phyloP scores from a whole-genome alignment of 1,140 invertebrate genomes.

The Caenorhabditis briggsae region DNA sequence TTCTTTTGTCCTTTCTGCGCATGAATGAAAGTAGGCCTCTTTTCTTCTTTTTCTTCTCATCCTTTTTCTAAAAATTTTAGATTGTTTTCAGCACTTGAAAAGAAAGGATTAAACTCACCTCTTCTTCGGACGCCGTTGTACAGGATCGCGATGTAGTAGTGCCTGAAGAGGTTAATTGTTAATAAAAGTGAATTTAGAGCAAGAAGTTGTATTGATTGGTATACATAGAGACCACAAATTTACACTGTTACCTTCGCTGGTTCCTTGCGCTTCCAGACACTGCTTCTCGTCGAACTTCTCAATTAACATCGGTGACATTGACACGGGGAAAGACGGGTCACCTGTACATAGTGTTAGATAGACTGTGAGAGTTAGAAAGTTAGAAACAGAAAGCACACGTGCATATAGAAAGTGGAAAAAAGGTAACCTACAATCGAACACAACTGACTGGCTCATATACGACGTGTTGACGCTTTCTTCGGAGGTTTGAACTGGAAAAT shows the following conservation, averaged over 20 bases:
- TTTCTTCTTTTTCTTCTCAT: constrained; percentile 68
- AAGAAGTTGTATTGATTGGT: neutral
- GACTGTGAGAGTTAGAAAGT: constrained; percentile 39
- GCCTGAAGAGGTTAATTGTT: constrained; percentile 15
- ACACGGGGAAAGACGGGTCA: constrained; percentile 14
- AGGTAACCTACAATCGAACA: constrained; percentile 39
- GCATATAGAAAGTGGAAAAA: neutral
- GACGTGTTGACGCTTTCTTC: constrained; percentile 50
- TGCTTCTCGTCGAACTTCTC: neutral
- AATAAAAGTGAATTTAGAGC: neutral
- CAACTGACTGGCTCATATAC: constrained; percentile 49
- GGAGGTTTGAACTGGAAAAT: constrained; percentile 40
- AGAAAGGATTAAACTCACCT: constrained; percentile 14
- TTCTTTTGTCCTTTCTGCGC: constrained; percentile 64
- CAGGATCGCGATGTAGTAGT: constrained; percentile 4
- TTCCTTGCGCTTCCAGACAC: constrained; percentile 17
- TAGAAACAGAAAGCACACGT: neutral
- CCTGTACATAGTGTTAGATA: constrained; percentile 39
- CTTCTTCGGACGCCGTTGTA: constrained; percentile 49
- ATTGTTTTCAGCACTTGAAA: neutral
- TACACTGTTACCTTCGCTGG: constrained; percentile 19
- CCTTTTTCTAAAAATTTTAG: constrained; percentile 3
- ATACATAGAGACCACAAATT: neutral
- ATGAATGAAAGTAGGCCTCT: constrained; percentile 68
- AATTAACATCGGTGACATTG: neutral